These are phyloP conservation scores for Mormoops blainvillei DNA, from an alignment of 2,113 vertebrate genomes.

Conservation along the genomic window DNA sequence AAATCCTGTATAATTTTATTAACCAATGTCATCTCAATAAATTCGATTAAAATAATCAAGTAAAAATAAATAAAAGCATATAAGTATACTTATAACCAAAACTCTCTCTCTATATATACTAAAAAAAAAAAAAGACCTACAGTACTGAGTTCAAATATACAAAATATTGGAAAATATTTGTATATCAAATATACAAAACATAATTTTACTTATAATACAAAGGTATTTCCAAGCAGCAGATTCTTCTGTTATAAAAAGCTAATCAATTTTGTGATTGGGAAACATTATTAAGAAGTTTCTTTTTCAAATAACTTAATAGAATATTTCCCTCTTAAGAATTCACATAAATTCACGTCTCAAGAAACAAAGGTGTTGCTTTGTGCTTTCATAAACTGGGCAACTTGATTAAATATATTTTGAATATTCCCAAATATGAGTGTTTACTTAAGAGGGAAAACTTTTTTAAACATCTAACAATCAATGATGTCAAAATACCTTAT, in stretches of 20 bases:
- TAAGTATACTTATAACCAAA: not conserved
- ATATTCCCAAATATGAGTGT: not conserved
- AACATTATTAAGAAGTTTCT: not conserved
- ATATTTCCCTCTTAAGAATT: not conserved
- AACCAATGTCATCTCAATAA: no score
- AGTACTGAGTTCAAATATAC: slow-evolving; percentile 3
- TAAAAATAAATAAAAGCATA: no score
- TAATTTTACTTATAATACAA: not conserved
- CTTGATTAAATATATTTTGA: not conserved
- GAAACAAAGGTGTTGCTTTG: not conserved
- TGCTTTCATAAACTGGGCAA: not conserved
- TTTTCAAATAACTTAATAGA: slow-evolving; percentile 33
- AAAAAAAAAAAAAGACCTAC: not conserved
- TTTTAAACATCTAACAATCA: not conserved
- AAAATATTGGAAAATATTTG: not conserved
- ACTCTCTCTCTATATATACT: not conserved
- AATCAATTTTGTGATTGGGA: not conserved
- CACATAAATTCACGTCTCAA: not conserved
- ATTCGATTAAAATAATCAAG: no score
- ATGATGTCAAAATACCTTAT: not conserved
- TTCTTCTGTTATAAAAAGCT: not conserved
- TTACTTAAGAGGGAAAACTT: not conserved
- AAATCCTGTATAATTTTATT: no score
- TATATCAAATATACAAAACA: not conserved
- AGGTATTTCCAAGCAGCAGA: not conserved